Percentiles rank a stretch among this genome's conserved stretches.
These are phyloP conservation scores for Hepsetus odoe DNA, from an alignment of 2,113 vertebrate genomes.

Conservation along the genomic window DNA sequence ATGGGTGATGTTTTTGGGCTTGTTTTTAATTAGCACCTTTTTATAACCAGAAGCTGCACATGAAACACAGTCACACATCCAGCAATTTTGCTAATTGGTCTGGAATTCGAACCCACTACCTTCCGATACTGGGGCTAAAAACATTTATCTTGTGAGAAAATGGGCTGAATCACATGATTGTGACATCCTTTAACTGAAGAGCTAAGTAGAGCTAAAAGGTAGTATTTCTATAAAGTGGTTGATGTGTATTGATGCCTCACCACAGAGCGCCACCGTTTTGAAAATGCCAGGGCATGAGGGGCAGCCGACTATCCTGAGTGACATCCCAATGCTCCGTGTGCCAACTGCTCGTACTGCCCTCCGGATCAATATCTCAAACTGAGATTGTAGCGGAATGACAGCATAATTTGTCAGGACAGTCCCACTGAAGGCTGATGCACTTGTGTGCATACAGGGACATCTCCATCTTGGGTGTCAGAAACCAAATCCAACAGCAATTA, in stretches of 20 bases:
- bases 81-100: no score
- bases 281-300: slow-evolving; percentile 16
- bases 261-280: background rate
- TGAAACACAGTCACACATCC: no score
- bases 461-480: slow-evolving; percentile 47
- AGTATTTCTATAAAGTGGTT: background rate
- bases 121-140: no score
- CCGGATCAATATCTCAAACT: slow-evolving; percentile 51
- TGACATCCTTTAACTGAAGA: background rate
- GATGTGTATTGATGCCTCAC: background rate
- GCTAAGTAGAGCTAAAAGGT: background rate
- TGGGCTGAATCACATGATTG: background rate
- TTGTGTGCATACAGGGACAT: slow-evolving; percentile 37
- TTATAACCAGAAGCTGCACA: no score
- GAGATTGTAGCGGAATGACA: slow-evolving; percentile 53
- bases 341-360: background rate
- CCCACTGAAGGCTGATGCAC: slow-evolving; percentile 27
- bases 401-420: slow-evolving; percentile 50
- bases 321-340: background rate
- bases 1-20: no score
- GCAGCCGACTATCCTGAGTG: background rate
- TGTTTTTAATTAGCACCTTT: no score
- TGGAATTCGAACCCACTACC: no score
- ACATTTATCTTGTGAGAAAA: no score
- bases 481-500: slow-evolving; percentile 40